Percentiles rank a stretch among this genome's conserved stretches.
Evolutionary conservation across 2,797 vertebrate genomes (phyloP).

Genomic region (Arrhamphus sclerolepis): DNA sequence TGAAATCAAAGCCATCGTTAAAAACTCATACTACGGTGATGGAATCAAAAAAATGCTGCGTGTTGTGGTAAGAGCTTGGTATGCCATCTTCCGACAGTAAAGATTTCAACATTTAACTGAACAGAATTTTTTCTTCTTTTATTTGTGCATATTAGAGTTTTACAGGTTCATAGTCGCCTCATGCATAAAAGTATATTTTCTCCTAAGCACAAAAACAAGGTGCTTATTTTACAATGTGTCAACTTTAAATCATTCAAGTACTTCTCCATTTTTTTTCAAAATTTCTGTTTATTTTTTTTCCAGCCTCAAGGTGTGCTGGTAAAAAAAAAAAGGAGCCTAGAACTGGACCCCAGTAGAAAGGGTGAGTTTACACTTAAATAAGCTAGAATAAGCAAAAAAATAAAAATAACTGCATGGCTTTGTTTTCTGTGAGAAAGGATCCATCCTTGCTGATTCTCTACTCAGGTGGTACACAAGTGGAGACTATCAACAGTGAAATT

Average conservation of each 20-base stretch:
- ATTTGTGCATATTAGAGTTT: neutral
- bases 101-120: neutral
- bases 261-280: neutral
- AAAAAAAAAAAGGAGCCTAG: conserved; percentile 56
- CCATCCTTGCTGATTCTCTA: neutral
- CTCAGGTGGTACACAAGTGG: conserved; percentile 79
- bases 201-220: neutral
- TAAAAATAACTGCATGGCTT: neutral
- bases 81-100: neutral
- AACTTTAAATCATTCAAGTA: no score
- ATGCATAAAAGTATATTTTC: neutral
- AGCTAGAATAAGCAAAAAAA: neutral
- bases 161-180: neutral
- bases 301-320: conserved; percentile 84
- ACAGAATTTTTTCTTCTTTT: neutral
- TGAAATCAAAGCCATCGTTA: conserved; percentile 84
- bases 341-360: conserved; percentile 72
- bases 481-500: conserved; percentile 63
- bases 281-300: conserved; percentile 30
- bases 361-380: conserved; percentile 14
- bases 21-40: conserved; percentile 49
- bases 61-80: no score
- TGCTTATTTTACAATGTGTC: neutral
- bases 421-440: neutral
- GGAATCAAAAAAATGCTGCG: conserved; percentile 82